Conservation (phyloP, 2,888 invertebrate genomes). For the Priocnemis perturbator region DNA sequence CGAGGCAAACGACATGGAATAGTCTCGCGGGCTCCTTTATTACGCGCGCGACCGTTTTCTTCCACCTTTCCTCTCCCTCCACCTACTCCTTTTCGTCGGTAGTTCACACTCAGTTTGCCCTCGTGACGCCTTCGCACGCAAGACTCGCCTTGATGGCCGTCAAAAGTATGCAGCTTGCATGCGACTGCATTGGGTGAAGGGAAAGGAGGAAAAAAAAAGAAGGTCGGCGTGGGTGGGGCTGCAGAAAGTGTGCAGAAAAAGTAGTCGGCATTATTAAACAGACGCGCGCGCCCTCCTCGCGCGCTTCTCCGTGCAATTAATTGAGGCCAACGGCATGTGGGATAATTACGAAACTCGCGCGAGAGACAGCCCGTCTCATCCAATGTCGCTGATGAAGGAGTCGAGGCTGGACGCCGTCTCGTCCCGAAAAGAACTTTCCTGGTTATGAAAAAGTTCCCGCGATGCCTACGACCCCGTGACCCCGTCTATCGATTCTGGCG, state of each 20-base stretch:
- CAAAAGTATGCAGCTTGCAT: neutral
- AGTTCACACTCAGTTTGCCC: neutral
- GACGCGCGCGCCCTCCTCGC: conserved; percentile 29
- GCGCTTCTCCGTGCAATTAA: conserved; percentile 55
- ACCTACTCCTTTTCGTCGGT: neutral
- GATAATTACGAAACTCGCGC: conserved; percentile 57
- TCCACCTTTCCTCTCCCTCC: neutral
- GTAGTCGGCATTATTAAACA: conserved; percentile 52
- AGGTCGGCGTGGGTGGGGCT: neutral
- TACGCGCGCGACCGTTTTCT: too few species aligned
- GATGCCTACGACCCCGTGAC: conserved; percentile 16
- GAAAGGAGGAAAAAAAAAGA: conserved; percentile 1
- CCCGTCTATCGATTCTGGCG: conserved; percentile 9
- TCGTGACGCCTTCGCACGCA: too few species aligned
- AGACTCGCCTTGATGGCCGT: neutral
- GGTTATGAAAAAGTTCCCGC: conserved; percentile 15
- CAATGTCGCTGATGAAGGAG: conserved; percentile 38
- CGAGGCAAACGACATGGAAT: too few species aligned
- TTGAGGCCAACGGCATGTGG: conserved; percentile 52
- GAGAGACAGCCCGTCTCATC: conserved; percentile 23
- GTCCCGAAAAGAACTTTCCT: conserved; percentile 21
- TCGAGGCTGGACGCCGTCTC: conserved; percentile 12
- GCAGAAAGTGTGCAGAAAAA: conserved; percentile 20
- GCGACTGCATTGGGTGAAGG: neutral
- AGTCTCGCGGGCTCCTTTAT: too few species aligned